Percentiles rank a stretch among this genome's conserved stretches.
Evolutionary conservation across 2,888 invertebrate species (phyloP).

Genomic region (Amiota mariae): DNA sequence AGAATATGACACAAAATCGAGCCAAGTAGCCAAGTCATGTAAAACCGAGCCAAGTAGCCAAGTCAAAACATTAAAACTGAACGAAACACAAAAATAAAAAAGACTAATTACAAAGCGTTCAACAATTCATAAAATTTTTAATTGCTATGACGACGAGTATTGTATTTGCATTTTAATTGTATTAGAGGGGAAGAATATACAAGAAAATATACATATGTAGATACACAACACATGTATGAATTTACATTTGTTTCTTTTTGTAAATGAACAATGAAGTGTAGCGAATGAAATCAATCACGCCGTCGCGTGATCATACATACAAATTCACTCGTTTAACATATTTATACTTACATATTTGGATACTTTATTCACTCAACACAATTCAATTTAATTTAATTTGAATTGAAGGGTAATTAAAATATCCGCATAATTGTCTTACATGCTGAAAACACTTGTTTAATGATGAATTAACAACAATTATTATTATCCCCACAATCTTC

Average conservation of each 20-base stretch:
- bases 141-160: slow-evolving; percentile 47
- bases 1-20: background rate
- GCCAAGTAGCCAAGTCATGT: no score
- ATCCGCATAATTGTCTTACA: background rate
- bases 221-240: background rate
- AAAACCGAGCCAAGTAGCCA: no score
- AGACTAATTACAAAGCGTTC: slow-evolving; percentile 57
- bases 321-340: slow-evolving; percentile 44
- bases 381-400: background rate
- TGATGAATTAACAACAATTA: background rate
- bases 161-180: slow-evolving; percentile 18
- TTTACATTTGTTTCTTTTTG: background rate
- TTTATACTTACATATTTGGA: slow-evolving; percentile 21
- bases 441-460: background rate
- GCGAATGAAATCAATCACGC: slow-evolving; percentile 26
- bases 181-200: background rate
- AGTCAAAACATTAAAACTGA: slow-evolving; percentile 28
- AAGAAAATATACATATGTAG: background rate
- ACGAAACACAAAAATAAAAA: slow-evolving; percentile 53
- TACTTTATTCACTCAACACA: background rate
- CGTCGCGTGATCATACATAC: slow-evolving; percentile 17
- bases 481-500: background rate
- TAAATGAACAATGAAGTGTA: slow-evolving; percentile 26
- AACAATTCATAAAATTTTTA: slow-evolving; percentile 62
- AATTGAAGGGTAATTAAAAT: background rate